phyloP scores from a whole-genome alignment of 2,113 vertebrate species.

The Zosterops japonicus region DNA sequence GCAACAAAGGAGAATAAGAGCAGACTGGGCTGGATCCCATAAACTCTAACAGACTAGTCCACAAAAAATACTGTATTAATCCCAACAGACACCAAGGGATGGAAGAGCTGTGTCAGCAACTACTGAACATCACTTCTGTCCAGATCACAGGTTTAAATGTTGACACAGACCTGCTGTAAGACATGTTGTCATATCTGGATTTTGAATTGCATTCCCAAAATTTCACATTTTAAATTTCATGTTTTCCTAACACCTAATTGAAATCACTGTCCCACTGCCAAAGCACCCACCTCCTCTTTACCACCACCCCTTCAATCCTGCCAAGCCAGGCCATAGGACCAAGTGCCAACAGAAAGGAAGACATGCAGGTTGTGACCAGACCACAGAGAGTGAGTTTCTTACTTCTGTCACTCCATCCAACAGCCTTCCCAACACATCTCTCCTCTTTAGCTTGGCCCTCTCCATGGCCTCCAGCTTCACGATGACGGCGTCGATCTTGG shows the following conservation, averaged over 20 bases:
- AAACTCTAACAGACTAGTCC: neutral
- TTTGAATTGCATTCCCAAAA: neutral
- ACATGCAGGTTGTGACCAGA: neutral
- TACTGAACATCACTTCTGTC: neutral
- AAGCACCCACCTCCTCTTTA: neutral
- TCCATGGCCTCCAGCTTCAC: slow-evolving; percentile 97
- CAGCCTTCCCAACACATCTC: slow-evolving; percentile 89
- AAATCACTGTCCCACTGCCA: neutral
- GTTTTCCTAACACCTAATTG: neutral
- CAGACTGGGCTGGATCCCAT: neutral
- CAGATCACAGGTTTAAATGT: neutral
- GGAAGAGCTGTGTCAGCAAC: neutral
- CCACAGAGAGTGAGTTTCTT: neutral
- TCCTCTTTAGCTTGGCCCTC: slow-evolving; percentile 89
- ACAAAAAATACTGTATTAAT: neutral
- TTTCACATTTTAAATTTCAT: neutral
- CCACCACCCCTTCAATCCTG: neutral
- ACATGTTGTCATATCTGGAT: neutral
- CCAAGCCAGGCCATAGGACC: neutral
- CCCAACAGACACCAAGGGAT: neutral
- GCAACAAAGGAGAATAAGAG: neutral
- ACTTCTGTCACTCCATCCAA: slow-evolving; percentile 93
- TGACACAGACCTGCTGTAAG: neutral
- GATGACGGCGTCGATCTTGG: slow-evolving; percentile 95
- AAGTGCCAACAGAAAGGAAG: neutral